Evolutionary conservation across 2,888 invertebrate species (phyloP).

Genomic region (Volucella bombylans): DNA sequence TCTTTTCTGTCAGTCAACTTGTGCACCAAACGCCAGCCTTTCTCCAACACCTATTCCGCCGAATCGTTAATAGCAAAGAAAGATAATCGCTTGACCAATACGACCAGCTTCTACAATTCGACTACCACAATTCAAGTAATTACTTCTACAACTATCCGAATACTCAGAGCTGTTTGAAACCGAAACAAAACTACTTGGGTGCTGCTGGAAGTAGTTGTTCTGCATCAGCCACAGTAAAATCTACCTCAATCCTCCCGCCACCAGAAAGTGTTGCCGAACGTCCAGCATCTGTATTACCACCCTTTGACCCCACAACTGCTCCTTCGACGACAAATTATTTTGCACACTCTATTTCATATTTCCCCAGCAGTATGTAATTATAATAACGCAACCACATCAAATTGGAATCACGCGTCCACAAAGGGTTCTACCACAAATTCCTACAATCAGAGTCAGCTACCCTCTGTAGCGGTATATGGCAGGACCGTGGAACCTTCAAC

Average conservation of each 20-base stretch:
- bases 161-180: constrained; percentile 61
- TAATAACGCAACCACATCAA: constrained; percentile 42
- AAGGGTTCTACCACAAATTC: constrained; percentile 24
- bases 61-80: constrained; percentile 75
- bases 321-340: constrained; percentile 50
- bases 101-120: constrained; percentile 41
- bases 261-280: constrained; percentile 4
- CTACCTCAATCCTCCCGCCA: constrained; percentile 46
- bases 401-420: constrained; percentile 46
- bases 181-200: constrained; percentile 72
- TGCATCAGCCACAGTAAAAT: constrained; percentile 25
- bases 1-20: constrained; percentile 86
- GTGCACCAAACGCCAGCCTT: constrained; percentile 82
- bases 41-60: constrained; percentile 75
- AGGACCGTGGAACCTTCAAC: constrained; percentile 39
- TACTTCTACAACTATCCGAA: constrained; percentile 73
- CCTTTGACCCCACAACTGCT: constrained; percentile 35
- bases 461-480: constrained; percentile 10
- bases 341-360: constrained; percentile 54
- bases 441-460: constrained; percentile 50
- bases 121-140: constrained; percentile 53
- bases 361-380: constrained; percentile 65
- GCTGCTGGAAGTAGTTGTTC: constrained; percentile 36
- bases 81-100: constrained; percentile 41
- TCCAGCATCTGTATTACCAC: constrained; percentile 17